Evolutionary conservation across 2,113 vertebrate genomes (phyloP), one percentile per base, ranked within the genome.

Genomic region (Gasterosteus aculeatus): DNA sequence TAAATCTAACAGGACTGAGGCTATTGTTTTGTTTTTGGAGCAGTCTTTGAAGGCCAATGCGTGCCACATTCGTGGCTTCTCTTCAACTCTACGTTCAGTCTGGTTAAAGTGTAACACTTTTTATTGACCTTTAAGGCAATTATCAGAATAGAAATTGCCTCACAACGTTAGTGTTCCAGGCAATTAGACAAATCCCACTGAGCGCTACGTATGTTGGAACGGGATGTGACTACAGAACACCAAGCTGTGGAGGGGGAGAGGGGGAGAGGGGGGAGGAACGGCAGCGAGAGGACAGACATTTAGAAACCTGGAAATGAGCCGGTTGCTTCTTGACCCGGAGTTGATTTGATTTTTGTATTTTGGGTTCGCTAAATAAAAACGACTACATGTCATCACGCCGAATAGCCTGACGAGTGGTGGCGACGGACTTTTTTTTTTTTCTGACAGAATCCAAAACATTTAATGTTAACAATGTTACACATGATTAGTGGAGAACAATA

Each of bases 121-220:
- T 26, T 26, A 26, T 26, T 26, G 22, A 26, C 22, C 22, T 26
- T 26, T 90, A 87, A 82, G 82, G 81, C 69, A 81, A 83, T 92
- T 89, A 89, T 86, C 66, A 67, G 78, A 83, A 63, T 42, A 72
- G 76, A 87, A 84, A 84, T 82, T 65, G 65, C 81, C 51, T 73
- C 61, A 73, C 75, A 84, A 77, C 81, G 73, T 83, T 64, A 3
- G 12, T 39, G 9, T 86, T 89, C 83, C 81, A 77, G 75, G 67
- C 86, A 77, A 80, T 88, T 85, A 81, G 71, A 82, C 77, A 81
- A 86, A 83, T 76, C 69, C 18, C 18, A 29, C 74, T 77, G 70
- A 69, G 58, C 73, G 53, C 66, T 53, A 72, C 81, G 62, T 69
- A 70, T 70, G 80, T 66, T 49, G 57, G 58, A 78, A 69, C 39